A percentile compares a stretch with the other conserved stretches of the same genome.
Evolutionary conservation across 2,113 vertebrate genomes (phyloP).

Genomic region (Notothenia rossii): DNA sequence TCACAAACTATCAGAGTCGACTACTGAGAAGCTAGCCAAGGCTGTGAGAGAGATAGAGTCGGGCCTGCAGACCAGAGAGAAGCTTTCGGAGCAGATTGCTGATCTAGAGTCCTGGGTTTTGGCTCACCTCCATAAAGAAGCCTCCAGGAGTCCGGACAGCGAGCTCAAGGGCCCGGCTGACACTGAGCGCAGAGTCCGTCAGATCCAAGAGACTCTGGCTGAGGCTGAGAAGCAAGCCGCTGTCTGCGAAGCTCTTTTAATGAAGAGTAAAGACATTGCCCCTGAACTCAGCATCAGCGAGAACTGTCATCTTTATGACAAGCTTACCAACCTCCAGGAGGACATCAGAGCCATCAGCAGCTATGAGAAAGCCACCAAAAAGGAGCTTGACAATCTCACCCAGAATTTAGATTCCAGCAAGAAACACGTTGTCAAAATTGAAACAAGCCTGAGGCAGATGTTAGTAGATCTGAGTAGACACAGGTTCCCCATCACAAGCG

Average conservation of each 20-base stretch:
- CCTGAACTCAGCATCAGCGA: slow-evolving; percentile 87
- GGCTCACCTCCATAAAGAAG: slow-evolving; percentile 69
- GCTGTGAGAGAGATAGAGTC: slow-evolving; percentile 86
- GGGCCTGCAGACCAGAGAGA: slow-evolving; percentile 87
- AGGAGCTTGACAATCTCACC: slow-evolving; percentile 80
- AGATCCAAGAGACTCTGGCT: slow-evolving; percentile 80
- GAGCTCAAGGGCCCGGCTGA: slow-evolving; percentile 69
- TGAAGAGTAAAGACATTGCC: slow-evolving; percentile 79
- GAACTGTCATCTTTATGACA: slow-evolving; percentile 85
- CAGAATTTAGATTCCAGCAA: slow-evolving; percentile 74
- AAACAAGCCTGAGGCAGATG: slow-evolving; percentile 81
- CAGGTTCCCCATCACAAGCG: slow-evolving; percentile 77
- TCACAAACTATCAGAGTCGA: slow-evolving; percentile 84
- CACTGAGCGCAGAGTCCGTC: slow-evolving; percentile 66
- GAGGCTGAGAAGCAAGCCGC: slow-evolving; percentile 83
- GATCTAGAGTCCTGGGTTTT: slow-evolving; percentile 85
- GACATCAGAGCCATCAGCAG: slow-evolving; percentile 81
- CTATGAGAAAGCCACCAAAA: slow-evolving; percentile 81
- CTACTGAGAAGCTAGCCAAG: slow-evolving; percentile 82
- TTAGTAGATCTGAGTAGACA: slow-evolving; percentile 60
- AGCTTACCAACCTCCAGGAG: slow-evolving; percentile 84
- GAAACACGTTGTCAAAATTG: slow-evolving; percentile 75
- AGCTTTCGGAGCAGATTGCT: slow-evolving; percentile 84
- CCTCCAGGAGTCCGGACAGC: slow-evolving; percentile 34
- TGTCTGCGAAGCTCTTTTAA: slow-evolving; percentile 81